Percentiles rank a stretch among this genome's conserved stretches.
These are phyloP conservation scores for Paracentrotus lividus DNA, from an alignment of 53 echinoderm and acorn worm species.

Conservation along the genomic window DNA sequence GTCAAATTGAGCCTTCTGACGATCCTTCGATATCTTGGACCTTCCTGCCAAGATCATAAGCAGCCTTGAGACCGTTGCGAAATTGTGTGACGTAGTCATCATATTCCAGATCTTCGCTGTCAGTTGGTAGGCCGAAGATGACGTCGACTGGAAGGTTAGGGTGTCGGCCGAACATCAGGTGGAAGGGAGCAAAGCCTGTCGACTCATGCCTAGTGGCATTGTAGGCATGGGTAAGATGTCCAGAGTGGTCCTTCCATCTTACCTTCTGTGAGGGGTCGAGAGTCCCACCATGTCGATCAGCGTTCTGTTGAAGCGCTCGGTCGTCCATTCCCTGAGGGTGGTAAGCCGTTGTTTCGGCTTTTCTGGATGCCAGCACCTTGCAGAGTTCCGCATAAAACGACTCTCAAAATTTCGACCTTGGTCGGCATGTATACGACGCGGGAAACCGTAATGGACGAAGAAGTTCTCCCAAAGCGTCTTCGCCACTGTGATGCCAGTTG, in stretches of 20 bases:
- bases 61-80: constrained; percentile 65
- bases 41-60: constrained; percentile 69
- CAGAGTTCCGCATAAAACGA: constrained; percentile 53
- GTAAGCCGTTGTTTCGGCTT: constrained; percentile 54
- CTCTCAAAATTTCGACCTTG: constrained; percentile 76
- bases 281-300: constrained; percentile 72
- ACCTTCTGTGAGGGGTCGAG: constrained; percentile 68
- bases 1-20: constrained; percentile 61
- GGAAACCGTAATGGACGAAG: constrained; percentile 81
- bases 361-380: constrained; percentile 54
- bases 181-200: constrained; percentile 52
- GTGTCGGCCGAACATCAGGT: constrained; percentile 51
- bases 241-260: constrained; percentile 5
- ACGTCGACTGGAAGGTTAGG: background rate
- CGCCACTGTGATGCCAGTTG: constrained; percentile 76
- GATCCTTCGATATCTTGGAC: constrained; percentile 26
- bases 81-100: constrained; percentile 16
- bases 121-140: constrained; percentile 30
- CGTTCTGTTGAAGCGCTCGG: constrained; percentile 76
- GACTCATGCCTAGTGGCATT: constrained; percentile 48
- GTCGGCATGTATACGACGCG: constrained; percentile 74
- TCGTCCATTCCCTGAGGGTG: constrained; percentile 75
- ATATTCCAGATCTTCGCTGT: too few species aligned
- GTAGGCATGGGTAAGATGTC: constrained; percentile 60
- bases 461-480: constrained; percentile 79